Base-by-base conservation (phyloP, 1,140 invertebrate genomes). In the Drosophila parabipectinata region DNA sequence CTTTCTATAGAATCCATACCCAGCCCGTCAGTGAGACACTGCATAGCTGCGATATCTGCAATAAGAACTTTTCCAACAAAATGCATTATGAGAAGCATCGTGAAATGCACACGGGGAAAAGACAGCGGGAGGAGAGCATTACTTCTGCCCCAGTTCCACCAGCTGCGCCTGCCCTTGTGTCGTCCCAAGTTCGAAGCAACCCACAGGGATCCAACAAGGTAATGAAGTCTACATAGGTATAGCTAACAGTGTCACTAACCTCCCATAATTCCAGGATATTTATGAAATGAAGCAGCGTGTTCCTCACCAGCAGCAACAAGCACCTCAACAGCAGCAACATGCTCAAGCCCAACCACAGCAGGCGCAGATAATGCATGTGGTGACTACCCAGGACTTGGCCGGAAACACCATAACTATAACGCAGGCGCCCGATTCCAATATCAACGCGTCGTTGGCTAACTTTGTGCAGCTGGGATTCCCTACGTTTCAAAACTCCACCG, bases 21-120 rank as follows among this genome's bases (percentile, higher is more conserved):
- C 34, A 64, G 10, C 76, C 75, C 24, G 93, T 85, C 93, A 94
- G 3, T 95, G 96, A 91, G 95, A 94, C 94, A 0, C 95, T 95
- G 7, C 96, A 94, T 87, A 94, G 94, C 9, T 97, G 96, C 91
- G 94, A 95, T 55, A 93, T 94, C 44, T 95, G 95, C 82, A 95
- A 95, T 52, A 95, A 95, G 78, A 94, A 94, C 4, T 97, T 97
- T 80, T 93, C 95, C 12, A 94, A 95, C 18, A 95, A 95, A 81
- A 93, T 94, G 79, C 95, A 95, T 76, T 95, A 94, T 73, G 81
- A 94, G 50, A 94, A 95, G 90, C 95, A 95, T 87, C 92, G 79
- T 5, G 72, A 85, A 44, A 79, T 85, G 76, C 90, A 91, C 58
- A 79, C 26, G 5, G 26, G 26, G 26, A 28, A 79, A 12, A 90